Base-by-base conservation (phyloP, 2,113 vertebrate species). In the Seriola quinqueradiata region DNA sequence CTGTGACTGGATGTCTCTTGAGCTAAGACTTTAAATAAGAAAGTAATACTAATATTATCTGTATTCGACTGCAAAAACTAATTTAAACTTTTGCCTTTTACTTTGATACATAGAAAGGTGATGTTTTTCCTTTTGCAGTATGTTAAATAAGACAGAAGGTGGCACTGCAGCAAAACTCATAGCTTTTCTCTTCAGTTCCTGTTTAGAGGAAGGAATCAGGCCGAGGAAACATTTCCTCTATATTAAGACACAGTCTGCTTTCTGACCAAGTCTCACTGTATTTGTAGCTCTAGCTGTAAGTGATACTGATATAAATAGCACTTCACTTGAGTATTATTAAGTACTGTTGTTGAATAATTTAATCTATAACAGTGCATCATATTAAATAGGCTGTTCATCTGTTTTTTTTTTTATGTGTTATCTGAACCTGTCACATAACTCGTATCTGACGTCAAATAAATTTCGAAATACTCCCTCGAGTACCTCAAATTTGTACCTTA, bases 91-190 rank as follows among this genome's bases (percentile, higher is more conserved):
- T 3, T 17, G 61, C 5, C 55, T 28, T 28, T 28, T 28, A 28
- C 28, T 28, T 28, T 28, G 8, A 10, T 34, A 57, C 13, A 16
- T 13, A 23, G 17, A 46, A 17, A 0, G 4, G 9, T 57, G 19
- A 54, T 81, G 1, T 36, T 69, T 40, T 17, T 48, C 1, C 3
- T 38, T 11, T 42, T 50, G 64, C 38, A 77, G 54, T 72, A 16
- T 42, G 14, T 38, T 57, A 3, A 57, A 21, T 61, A 2, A 32
- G 48, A 63, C 61, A 81, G 46, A n/a, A 61, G 61, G 63, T 40
- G 84, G 77, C 60, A 46, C 54, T 71, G 67, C 44, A 71, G 38
- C 42, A 32, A 61, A 70, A 50, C 16, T 50, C 6, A 54, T n/a
- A n/a, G 46, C 50, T 52, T n/a, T n/a, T 57, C 54, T 25, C n/a